These are phyloP conservation scores for Tetragonula clypearis DNA, from an alignment of 1,140 invertebrate species.

Conservation along the genomic window DNA sequence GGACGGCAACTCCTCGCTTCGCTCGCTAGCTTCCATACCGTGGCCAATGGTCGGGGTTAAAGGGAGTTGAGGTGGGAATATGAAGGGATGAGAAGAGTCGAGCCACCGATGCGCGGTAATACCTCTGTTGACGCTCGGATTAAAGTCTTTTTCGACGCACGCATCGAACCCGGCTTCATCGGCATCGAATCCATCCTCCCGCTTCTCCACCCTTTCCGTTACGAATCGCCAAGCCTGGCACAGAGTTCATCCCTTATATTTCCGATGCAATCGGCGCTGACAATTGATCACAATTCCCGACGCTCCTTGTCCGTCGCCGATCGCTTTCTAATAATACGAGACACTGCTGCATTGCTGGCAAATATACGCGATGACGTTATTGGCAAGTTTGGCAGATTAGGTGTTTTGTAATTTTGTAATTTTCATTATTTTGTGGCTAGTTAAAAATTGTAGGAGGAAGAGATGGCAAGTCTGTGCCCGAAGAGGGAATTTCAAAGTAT, in stretches of 20 bases:
- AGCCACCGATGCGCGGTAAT: slow-evolving; percentile 65
- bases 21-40: slow-evolving; percentile 67
- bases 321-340: background rate
- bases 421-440: too few relatives aligned
- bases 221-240: background rate
- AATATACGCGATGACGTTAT: too few relatives aligned
- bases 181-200: background rate
- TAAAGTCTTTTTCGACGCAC: slow-evolving; percentile 67
- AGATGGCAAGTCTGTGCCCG: too few relatives aligned
- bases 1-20: slow-evolving; percentile 79
- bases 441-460: too few relatives aligned
- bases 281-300: too few relatives aligned
- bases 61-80: slow-evolving; percentile 68
- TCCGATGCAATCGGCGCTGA: background rate
- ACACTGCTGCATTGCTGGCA: too few relatives aligned
- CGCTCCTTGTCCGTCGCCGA: background rate
- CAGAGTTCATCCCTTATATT: slow-evolving; percentile 11
- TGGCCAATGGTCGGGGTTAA: slow-evolving; percentile 66
- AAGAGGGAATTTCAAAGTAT: too few relatives aligned
- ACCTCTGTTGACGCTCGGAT: slow-evolving; percentile 71
- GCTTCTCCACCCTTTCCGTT: background rate
- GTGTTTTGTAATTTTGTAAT: too few relatives aligned
- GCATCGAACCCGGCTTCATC: slow-evolving; percentile 9
- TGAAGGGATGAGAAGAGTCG: slow-evolving; percentile 58
- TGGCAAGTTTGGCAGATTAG: too few relatives aligned